A percentile compares a stretch with the other conserved stretches of the same genome.
Evolutionary conservation across 2,888 invertebrate genomes (phyloP).

Genomic region (Nomada ruficornis): DNA sequence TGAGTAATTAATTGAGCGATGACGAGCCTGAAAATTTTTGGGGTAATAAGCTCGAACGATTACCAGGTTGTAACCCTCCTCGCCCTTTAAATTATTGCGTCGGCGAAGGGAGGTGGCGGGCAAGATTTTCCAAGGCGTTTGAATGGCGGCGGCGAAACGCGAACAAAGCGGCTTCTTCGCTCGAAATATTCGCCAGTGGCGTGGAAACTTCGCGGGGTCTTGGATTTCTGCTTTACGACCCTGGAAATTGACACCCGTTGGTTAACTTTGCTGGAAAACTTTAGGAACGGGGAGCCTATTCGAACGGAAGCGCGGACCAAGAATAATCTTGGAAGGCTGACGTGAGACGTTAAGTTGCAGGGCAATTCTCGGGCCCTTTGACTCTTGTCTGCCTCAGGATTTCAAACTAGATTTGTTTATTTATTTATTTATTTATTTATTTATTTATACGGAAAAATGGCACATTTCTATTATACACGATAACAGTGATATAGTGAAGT

Average conservation of each 20-base stretch:
- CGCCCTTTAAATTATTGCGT: slow-evolving; percentile 23
- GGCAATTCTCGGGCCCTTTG: not conserved
- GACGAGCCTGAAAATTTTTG: too few relatives aligned
- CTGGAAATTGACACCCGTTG: slow-evolving; percentile 8
- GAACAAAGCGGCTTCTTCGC: slow-evolving; percentile 26
- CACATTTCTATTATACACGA: too few relatives aligned
- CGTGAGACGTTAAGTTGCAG: not conserved
- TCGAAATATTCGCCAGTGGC: not conserved
- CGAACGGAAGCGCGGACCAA: not conserved
- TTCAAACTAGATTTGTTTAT: too few relatives aligned
- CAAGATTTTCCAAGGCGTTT: slow-evolving; percentile 7
- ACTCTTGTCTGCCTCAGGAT: not conserved
- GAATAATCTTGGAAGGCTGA: not conserved
- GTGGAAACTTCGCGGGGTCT: slow-evolving; percentile 19
- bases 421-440: too few relatives aligned
- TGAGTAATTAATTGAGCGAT: too few relatives aligned
- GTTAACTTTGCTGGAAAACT: slow-evolving; percentile 5
- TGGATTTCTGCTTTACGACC: slow-evolving; percentile 15
- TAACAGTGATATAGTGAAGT: too few relatives aligned
- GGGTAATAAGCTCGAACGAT: slow-evolving; percentile 18
- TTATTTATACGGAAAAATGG: too few relatives aligned
- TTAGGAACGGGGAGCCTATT: not conserved
- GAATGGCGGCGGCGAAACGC: slow-evolving; percentile 22
- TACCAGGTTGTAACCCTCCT: not conserved
- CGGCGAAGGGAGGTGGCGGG: not conserved